A percentile compares a stretch with the other conserved stretches of the same genome.
phyloP scores from a whole-genome alignment of 2,888 invertebrate genomes.

The Oscheius myriophilus region DNA sequence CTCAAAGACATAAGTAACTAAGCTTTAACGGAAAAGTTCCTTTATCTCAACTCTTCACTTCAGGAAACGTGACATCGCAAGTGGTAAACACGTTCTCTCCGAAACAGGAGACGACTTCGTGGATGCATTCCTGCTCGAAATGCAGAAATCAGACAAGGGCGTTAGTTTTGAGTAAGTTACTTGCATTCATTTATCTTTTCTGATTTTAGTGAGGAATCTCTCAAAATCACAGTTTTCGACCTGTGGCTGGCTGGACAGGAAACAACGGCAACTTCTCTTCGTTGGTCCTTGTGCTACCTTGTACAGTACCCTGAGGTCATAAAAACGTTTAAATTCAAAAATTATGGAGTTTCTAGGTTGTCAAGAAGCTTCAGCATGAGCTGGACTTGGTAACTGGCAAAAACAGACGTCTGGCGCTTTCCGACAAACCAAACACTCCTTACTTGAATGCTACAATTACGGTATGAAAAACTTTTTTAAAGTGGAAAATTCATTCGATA shows the following conservation, averaged over 20 bases:
- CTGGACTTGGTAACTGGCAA: slow-evolving; percentile 9
- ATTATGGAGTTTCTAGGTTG: slow-evolving; percentile 3
- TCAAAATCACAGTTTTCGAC: slow-evolving; percentile 35
- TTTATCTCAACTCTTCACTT: too few relatives aligned
- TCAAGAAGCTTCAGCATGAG: slow-evolving; percentile 12
- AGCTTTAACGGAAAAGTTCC: too few relatives aligned
- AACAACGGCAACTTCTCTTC: slow-evolving; percentile 49
- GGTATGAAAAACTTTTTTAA: slow-evolving; percentile 1
- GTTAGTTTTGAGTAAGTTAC: slow-evolving; percentile 1
- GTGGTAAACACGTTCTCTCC: neutral
- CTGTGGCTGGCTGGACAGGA: slow-evolving; percentile 58
- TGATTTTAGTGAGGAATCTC: slow-evolving; percentile 14
- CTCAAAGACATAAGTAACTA: too few relatives aligned
- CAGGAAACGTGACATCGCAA: neutral
- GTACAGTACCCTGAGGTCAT: slow-evolving; percentile 39
- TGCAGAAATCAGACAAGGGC: neutral
- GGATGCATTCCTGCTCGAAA: neutral
- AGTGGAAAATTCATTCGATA: neutral
- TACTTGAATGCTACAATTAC: slow-evolving; percentile 19
- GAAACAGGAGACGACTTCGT: neutral
- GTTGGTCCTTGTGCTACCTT: slow-evolving; percentile 47
- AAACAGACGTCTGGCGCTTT: neutral
- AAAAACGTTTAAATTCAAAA: neutral
- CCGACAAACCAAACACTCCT: slow-evolving; percentile 20
- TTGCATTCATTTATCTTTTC: too few relatives aligned